Base-by-base conservation (phyloP, 2,113 vertebrate species). In the Rhinopomastus cyanomelas region DNA sequence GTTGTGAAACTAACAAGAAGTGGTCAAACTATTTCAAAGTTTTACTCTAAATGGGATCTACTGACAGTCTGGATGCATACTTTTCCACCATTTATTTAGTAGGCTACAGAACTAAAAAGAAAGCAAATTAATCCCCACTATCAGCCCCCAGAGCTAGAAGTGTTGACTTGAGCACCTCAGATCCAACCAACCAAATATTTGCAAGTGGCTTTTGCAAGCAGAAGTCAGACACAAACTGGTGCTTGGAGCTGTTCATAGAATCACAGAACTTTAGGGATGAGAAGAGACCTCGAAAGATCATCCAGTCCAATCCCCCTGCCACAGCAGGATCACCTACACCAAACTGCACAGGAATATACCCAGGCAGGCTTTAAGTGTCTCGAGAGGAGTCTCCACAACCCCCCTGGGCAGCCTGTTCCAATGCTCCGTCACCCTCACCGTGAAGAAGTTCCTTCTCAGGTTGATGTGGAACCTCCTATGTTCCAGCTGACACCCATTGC, bases 191-290 rank as follows among this genome's bases (percentile, higher is more conserved):
- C 22, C 26, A 9, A 36, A 46, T 14, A 9, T 61, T 22, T 48
- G 15, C 3, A 1, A 2, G 1, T 29, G 26, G n/a, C 17, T 55
- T 65, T 62, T 34, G 19, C 22, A 37, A 48, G 18, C 0, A 3
- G 26, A 71, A 51, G 20, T 3, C 27, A 32, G 30, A 29, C n/a
- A 16, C 25, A 34, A 36, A 32, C 16, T 12, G 42, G 34, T 39
- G 46, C 62, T 39, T 11, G n/a, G 39, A 25, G 42, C 21, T 76
- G 32, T 18, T 56, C 17, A 56, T 61, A n/a, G n/a, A n/a, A n/a
- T n/a, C n/a, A n/a, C n/a, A n/a, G n/a, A n/a, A n/a, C n/a, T n/a
- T n/a, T n/a, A n/a, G n/a, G n/a, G n/a, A n/a, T n/a, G n/a, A n/a
- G n/a, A n/a, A n/a, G n/a, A n/a, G n/a, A n/a, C n/a, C n/a, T n/a